Evolutionary conservation across 2,888 invertebrate genomes (phyloP).

Genomic region (Fragum fragum): DNA sequence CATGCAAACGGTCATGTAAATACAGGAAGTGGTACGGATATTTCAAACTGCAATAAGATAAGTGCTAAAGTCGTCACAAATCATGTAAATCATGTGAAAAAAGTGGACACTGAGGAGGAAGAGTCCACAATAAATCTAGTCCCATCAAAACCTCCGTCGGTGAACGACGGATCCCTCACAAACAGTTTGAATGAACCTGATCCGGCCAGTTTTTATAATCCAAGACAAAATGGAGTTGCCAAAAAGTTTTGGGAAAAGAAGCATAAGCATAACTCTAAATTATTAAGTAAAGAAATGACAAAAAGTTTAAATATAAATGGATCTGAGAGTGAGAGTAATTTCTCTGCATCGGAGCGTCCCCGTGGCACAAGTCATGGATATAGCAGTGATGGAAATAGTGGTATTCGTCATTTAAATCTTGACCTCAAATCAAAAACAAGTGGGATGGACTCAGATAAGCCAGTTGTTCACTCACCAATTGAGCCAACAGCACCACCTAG

Average conservation of each 20-base stretch:
- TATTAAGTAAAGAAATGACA: slow-evolving; percentile 81
- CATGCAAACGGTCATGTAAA: slow-evolving; percentile 80
- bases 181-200: slow-evolving; percentile 54
- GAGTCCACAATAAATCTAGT: slow-evolving; percentile 82
- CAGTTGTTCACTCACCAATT: slow-evolving; percentile 45
- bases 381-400: slow-evolving; percentile 64
- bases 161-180: slow-evolving; percentile 47
- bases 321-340: slow-evolving; percentile 72
- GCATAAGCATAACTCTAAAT: slow-evolving; percentile 80
- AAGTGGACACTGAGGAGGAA: slow-evolving; percentile 46
- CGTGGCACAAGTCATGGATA: slow-evolving; percentile 71
- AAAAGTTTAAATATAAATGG: slow-evolving; percentile 80
- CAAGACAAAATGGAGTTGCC: slow-evolving; percentile 97
- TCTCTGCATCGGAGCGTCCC: slow-evolving; percentile 69
- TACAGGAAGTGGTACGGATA: slow-evolving; percentile 72
- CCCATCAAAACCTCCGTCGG: slow-evolving; percentile 73
- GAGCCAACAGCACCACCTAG: slow-evolving; percentile 52
- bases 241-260: slow-evolving; percentile 95
- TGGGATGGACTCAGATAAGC: slow-evolving; percentile 54
- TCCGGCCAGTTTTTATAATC: slow-evolving; percentile 93
- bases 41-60: slow-evolving; percentile 57
- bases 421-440: slow-evolving; percentile 81
- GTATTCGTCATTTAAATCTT: slow-evolving; percentile 74
- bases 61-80: slow-evolving; percentile 57
- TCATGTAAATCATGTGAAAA: slow-evolving; percentile 58